Evolutionary conservation across 2,888 invertebrate species (phyloP).

Genomic region (Ashinkailepas kermadecensis): DNA sequence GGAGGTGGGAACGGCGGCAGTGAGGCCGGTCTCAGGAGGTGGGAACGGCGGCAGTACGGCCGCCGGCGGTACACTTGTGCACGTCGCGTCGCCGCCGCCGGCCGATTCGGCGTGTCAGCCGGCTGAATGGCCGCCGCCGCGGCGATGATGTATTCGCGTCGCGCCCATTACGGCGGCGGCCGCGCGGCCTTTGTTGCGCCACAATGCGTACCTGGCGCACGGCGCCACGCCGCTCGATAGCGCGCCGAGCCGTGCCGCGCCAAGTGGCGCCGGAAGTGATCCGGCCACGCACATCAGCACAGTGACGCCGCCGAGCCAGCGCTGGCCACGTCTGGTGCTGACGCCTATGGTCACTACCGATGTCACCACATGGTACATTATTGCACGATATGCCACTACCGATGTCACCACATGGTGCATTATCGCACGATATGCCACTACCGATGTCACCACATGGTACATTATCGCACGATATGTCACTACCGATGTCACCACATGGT

Average conservation of each 20-base stretch:
- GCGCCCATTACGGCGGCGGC: background rate
- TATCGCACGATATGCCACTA: no score
- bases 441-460: no score
- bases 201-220: constrained; percentile 17
- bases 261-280: background rate
- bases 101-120: background rate
- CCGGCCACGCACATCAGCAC: background rate
- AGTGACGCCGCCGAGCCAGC: background rate
- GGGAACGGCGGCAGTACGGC: no score
- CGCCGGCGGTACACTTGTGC: no score
- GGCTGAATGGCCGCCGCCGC: background rate
- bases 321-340: background rate
- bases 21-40: no score
- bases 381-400: no score
- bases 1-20: no score
- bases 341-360: background rate
- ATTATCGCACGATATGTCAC: no score
- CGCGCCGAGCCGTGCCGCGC: background rate
- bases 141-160: background rate
- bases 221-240: background rate
- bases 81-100: no score
- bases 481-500: no score
- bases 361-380: no score
- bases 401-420: no score
- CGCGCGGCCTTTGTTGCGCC: background rate